Evolutionary conservation across 2,113 vertebrate species (phyloP).

Genomic region (Phrynosoma platyrhinos): DNA sequence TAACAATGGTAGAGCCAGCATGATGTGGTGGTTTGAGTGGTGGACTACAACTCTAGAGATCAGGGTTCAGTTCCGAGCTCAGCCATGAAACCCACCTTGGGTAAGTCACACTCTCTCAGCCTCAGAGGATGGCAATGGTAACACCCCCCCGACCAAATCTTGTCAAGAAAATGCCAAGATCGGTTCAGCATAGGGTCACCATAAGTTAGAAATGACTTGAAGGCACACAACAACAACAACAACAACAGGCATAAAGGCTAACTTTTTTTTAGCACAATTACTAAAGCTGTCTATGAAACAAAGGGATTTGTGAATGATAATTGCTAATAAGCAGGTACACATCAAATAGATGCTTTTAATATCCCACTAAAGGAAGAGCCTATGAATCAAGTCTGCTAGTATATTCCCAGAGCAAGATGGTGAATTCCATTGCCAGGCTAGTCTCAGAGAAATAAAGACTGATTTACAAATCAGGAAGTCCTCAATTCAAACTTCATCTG

Average conservation of each 20-base stretch:
- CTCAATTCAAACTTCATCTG: not conserved
- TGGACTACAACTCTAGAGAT: no score
- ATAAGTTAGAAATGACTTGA: no score
- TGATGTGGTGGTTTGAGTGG: no score
- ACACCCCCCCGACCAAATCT: no score
- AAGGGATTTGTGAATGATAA: not conserved
- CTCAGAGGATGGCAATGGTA: no score
- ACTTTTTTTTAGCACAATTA: not conserved
- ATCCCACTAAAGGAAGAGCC: not conserved
- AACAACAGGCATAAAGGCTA: not conserved
- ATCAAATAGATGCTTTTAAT: not conserved
- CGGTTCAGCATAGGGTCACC: no score
- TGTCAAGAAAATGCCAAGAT: no score
- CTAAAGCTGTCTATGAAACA: not conserved
- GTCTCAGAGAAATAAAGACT: not conserved
- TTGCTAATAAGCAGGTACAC: slow-evolving; percentile 1
- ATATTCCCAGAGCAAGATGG: not conserved
- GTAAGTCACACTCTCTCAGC: no score
- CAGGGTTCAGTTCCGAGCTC: no score
- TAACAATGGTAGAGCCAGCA: not conserved
- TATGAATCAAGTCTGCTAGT: not conserved
- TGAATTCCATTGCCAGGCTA: not conserved
- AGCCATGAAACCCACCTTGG: no score
- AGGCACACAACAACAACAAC: no score
- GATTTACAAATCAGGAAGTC: no score